Conservation (phyloP, 2,113 vertebrate species). For the Grantiella picta region DNA sequence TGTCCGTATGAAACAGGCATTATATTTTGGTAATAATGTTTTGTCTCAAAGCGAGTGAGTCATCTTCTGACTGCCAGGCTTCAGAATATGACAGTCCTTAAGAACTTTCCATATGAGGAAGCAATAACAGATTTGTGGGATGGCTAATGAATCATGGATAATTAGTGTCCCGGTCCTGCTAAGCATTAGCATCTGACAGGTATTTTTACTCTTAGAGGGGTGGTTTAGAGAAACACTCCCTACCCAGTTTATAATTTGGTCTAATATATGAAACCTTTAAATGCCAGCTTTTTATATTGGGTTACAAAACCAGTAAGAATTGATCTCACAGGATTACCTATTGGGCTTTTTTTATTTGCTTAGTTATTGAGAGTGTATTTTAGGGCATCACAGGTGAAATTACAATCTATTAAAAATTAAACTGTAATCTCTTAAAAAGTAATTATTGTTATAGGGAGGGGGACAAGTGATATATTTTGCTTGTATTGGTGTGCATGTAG, state of each 20-base stretch:
- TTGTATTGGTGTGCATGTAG: neutral
- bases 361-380: neutral
- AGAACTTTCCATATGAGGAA: conserved; percentile 14
- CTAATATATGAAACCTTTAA: neutral
- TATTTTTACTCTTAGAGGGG: neutral
- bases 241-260: neutral
- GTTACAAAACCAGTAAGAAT: neutral
- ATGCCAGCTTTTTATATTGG: rapidly evolving
- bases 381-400: neutral
- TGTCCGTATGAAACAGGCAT: neutral
- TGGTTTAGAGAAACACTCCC: neutral
- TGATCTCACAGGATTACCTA: neutral
- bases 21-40: conserved; percentile 17
- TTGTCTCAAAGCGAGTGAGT: conserved; percentile 43
- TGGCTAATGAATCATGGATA: neutral
- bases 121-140: neutral
- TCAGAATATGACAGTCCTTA: neutral
- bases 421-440: neutral
- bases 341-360: neutral
- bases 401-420: neutral
- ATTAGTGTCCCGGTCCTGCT: neutral
- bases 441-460: neutral
- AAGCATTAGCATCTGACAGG: neutral
- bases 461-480: neutral
- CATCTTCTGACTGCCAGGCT: neutral